Evolutionary conservation across 2,888 invertebrate genomes (phyloP).

Genomic region (Carterocephalus palaemon): DNA sequence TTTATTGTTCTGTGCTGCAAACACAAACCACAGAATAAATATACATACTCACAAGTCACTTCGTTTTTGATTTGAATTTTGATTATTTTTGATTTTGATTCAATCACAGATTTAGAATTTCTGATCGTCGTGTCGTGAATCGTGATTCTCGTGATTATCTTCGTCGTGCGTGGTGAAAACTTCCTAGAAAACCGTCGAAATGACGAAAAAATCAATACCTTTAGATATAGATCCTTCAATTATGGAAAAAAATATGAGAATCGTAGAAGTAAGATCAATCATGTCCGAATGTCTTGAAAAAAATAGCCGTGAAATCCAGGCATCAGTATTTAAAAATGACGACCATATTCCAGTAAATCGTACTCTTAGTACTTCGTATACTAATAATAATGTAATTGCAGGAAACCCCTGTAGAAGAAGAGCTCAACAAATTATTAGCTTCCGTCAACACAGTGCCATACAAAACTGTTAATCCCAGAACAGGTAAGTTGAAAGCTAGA

Average conservation of each 20-base stretch:
- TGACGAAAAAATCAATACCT: slow-evolving; percentile 70
- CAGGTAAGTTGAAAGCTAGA: slow-evolving; percentile 72
- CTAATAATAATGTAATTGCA: slow-evolving; percentile 44
- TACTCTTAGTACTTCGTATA: no score
- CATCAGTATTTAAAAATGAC: no score
- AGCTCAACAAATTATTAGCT: slow-evolving; percentile 78
- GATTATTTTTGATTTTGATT: no score
- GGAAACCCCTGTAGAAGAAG: slow-evolving; percentile 79
- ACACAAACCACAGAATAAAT: no score
- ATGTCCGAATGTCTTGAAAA: slow-evolving; percentile 11
- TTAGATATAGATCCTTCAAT: slow-evolving; percentile 81
- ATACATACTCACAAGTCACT: no score
- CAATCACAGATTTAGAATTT: no score
- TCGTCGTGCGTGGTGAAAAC: no score
- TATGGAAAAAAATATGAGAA: slow-evolving; percentile 78
- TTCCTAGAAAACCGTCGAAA: slow-evolving; percentile 39
- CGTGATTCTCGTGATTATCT: no score
- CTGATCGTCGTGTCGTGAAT: no score
- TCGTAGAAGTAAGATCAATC: slow-evolving; percentile 57
- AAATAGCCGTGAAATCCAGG: not conserved
- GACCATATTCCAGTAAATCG: slow-evolving; percentile 14
- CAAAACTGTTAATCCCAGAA: slow-evolving; percentile 82
- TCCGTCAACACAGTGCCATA: slow-evolving; percentile 73
- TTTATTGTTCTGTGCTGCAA: no score
- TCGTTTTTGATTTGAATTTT: no score